Evolutionary conservation across 2,888 invertebrate genomes (phyloP).

Genomic region (Aleiodes leptofemur): DNA sequence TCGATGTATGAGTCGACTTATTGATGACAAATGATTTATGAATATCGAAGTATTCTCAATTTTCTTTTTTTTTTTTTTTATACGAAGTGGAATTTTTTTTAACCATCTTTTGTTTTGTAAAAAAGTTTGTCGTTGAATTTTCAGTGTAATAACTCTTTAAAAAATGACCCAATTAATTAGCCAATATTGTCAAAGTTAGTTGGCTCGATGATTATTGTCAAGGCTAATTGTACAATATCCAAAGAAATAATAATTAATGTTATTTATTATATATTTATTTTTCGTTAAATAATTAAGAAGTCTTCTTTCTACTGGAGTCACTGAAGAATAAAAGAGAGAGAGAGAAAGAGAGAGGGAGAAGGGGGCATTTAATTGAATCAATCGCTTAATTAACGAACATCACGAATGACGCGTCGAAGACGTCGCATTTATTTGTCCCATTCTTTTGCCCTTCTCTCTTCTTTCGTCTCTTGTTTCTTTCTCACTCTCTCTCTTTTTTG

Average conservation of each 20-base stretch:
- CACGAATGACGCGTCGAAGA: conserved; percentile 51
- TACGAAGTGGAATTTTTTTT: neutral
- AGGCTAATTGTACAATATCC: conserved; percentile 16
- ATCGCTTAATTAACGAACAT: conserved; percentile 51
- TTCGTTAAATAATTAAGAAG: conserved; percentile 45
- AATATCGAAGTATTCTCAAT: neutral
- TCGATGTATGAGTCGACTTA: conserved; percentile 23
- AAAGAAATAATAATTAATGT: conserved; percentile 33
- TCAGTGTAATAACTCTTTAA: too few species aligned
- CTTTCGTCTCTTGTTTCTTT: conserved; percentile 22
- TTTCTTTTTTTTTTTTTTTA: neutral
- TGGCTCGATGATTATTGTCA: conserved; percentile 9
- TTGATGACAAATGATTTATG: conserved; percentile 26
- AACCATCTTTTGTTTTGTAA: too few species aligned
- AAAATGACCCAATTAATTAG: conserved; percentile 15
- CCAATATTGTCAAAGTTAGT: neutral
- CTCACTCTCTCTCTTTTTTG: conserved; percentile 20
- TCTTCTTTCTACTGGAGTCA: conserved; percentile 16
- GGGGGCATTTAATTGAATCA: conserved; percentile 47
- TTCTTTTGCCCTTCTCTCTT: conserved; percentile 42
- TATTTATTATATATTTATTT: conserved; percentile 37
- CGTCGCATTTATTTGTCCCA: conserved; percentile 48
- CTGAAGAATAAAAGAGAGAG: neutral
- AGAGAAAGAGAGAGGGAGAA: neutral
- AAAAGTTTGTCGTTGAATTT: too few species aligned